phyloP scores from a whole-genome alignment of 2,113 vertebrate species.

The Apodemus sylvaticus region DNA sequence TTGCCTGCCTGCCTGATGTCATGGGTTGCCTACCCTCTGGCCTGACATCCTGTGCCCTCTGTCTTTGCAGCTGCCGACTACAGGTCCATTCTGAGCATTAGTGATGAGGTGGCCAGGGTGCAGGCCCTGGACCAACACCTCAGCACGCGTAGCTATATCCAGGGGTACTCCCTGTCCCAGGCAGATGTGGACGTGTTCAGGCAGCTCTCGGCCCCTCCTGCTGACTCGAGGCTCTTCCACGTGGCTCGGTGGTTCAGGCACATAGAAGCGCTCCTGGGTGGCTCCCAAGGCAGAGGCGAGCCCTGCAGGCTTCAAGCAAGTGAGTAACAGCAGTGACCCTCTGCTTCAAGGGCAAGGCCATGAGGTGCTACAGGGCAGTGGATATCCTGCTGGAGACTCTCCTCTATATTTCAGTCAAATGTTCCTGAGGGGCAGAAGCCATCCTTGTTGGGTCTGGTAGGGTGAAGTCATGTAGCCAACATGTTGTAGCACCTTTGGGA shows the following conservation, averaged over 20 bases:
- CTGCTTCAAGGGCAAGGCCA: not conserved
- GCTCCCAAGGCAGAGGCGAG: slow-evolving; percentile 81
- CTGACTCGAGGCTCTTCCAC: slow-evolving; percentile 89
- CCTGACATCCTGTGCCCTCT: slow-evolving; percentile 86
- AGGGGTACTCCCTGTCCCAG: slow-evolving; percentile 92
- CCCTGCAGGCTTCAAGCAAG: slow-evolving; percentile 89
- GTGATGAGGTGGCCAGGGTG: slow-evolving; percentile 89
- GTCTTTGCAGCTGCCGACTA: slow-evolving; percentile 94
- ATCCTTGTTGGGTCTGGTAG: not conserved
- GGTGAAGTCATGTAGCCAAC: not conserved
- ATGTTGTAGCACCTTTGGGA: not conserved
- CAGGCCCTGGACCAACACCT: slow-evolving; percentile 94
- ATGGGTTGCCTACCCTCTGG: not conserved
- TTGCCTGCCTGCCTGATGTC: not conserved
- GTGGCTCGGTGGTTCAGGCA: slow-evolving; percentile 97
- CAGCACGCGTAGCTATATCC: slow-evolving; percentile 95
- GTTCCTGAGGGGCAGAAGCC: not conserved
- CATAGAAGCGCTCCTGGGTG: slow-evolving; percentile 91
- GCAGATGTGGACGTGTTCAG: slow-evolving; percentile 91
- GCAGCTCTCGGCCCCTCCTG: slow-evolving; percentile 90
- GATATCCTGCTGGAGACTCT: not conserved
- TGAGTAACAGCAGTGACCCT: slow-evolving; percentile 88
- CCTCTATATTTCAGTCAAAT: not conserved
- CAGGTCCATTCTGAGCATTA: slow-evolving; percentile 93
- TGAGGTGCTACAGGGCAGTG: rapidly evolving